Evolutionary conservation across 2,888 invertebrate genomes (phyloP), one percentile per base, ranked within the genome.

Genomic region (Lissocephala sabroskyi): DNA sequence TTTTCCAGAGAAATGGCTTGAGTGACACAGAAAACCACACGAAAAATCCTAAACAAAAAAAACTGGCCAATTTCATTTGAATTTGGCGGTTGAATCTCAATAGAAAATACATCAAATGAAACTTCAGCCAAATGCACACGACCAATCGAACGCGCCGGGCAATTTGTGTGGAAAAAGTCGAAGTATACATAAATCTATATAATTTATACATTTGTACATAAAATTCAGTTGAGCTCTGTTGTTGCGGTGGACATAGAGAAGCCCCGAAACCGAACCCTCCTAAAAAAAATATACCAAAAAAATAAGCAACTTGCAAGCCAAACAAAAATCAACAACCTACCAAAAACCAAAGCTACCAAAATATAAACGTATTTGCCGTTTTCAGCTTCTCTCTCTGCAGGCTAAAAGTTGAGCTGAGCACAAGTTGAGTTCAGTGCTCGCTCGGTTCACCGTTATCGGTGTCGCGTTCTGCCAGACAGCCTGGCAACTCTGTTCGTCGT

Each of bases 331-430:
- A n/a, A 30, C 4, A 39, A 41, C 37, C 18, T 6, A 46, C 29
- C 18, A 28, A 37, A 49, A n/a, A n/a, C n/a, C n/a, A n/a, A n/a
- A n/a, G n/a, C n/a, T n/a, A n/a, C n/a, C 26, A 46, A 49, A 55
- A 41, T 54, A 71, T 61, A 71, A 78, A 70, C 75, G 73, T 80
- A 78, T 81, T 81, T 81, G 81, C 80, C 79, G 81, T 81, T 81
- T 81, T 81, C 81, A 81, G 81, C 81, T 81, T 80, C 77, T 80
- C 79, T 80, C 62, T 79, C 77, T 80, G 76, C 80, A 80, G 81
- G 81, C 81, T 79, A 76, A 68, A 52, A 66, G 52, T 62, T n/a
- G n/a, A n/a, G n/a, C 57, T 65, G 73, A 68, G 68, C 68, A 68
- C 56, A 16, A 19, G 11, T n/a, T 39, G 47, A 56, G 50, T 49